Evolutionary conservation across 2,888 invertebrate species (phyloP), one percentile per base, ranked within the genome.

Genomic region (Ephialtes manifestator): DNA sequence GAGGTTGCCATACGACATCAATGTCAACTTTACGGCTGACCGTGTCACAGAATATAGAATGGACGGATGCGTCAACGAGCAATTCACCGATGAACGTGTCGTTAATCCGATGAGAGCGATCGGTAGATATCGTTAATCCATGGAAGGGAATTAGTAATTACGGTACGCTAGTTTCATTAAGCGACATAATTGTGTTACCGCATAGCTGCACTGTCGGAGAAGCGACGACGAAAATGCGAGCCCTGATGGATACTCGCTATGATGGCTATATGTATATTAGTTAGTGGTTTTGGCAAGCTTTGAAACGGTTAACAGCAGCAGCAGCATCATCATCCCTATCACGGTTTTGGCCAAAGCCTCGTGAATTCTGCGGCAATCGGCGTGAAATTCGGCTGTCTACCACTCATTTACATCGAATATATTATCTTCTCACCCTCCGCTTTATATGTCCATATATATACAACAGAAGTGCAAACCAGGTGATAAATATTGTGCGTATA

Each of bases 71-170:
- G 55, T 35, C 60, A 20, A 48, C 58, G 60, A 48, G 31, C 58
- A n/a, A 78, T 70, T 55, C 28, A 8, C 28, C n/a, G 48, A 24
- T 35, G 48, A 78, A 60, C 35, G 63, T 71, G 24, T 46, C 71
- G 53, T 43, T 78, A 75, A 81, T 74, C 70, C 51, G 60, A 65
- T 70, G 48, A 65, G 70, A 68, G 35, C 72, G 68, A 78, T 84
- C 80, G 76, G 76, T 46, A 76, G 68, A 68, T 85, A 75, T 75
- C 74, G 70, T 58, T 81, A 75, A 81, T 84, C 78, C 63, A 39
- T 70, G 63, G 63, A 51, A 58, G 70, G 35, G 75, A 77, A 84
- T 84, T 81, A 75, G 70, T 55, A 70, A 81, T 84, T 81, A 84
- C 63, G 68, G 24, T 46, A 24, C 43, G 65, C 46, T 65, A 78